Percentiles rank a stretch among this genome's conserved stretches.
phyloP scores from a whole-genome alignment of 2,797 vertebrate genomes.

The Sebastes iracundus region DNA sequence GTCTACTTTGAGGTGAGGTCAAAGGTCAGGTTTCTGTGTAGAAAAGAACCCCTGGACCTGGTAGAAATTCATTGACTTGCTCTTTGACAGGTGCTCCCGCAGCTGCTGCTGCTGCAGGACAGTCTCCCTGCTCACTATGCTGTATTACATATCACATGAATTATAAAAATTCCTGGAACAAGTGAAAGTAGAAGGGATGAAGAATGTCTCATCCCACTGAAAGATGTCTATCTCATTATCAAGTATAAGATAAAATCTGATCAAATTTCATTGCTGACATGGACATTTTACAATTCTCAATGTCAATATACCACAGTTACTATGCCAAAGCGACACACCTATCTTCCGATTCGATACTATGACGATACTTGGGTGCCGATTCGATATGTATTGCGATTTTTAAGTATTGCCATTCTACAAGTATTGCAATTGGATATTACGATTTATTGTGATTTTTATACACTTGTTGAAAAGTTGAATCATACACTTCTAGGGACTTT shows the following conservation, averaged over 20 bases:
- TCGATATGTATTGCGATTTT: too few species aligned
- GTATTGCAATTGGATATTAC: too few species aligned
- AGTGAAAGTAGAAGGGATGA: not conserved
- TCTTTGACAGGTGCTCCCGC: constrained; percentile 3
- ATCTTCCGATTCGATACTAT: too few species aligned
- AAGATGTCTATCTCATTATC: not conserved
- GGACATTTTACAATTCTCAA: not conserved
- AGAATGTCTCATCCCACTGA: not conserved
- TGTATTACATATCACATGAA: constrained; percentile 25
- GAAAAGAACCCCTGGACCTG: constrained; percentile 1
- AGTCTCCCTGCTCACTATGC: not conserved
- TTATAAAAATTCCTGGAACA: constrained; percentile 30
- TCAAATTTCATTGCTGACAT: not conserved
- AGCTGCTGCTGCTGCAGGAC: not conserved
- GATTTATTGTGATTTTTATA: too few species aligned
- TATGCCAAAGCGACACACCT: not conserved
- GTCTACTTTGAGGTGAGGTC: constrained; percentile 19
- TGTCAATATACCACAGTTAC: not conserved
- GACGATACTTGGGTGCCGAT: too few species aligned
- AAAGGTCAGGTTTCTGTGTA: constrained; percentile 14
- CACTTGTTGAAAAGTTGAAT: too few species aligned
- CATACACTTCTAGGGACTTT: too few species aligned
- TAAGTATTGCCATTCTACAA: too few species aligned
- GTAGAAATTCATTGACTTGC: not conserved
- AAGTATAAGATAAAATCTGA: not conserved